Base-by-base conservation (phyloP, 1,140 invertebrate species). In the Drosophila burlai region DNA sequence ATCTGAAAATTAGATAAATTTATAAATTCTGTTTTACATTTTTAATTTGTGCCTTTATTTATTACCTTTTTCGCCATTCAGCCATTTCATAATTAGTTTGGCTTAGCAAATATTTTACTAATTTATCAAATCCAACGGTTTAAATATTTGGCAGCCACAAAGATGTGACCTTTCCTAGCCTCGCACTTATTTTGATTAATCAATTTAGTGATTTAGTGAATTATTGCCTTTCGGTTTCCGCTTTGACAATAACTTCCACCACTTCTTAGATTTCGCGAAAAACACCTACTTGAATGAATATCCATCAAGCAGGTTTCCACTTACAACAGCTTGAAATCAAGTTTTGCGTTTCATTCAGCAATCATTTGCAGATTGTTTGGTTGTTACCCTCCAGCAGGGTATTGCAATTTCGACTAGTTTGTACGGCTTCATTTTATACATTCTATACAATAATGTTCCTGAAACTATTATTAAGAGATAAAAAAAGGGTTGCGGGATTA, bases 321-420 rank as follows among this genome's bases (percentile, higher is more conserved):
- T 52, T 52, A 34, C 29, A 18, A 13, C 61, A 45, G 29, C 38
- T 50, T 63, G 36, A 29, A 63, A 74, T 52, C 71, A 74, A 83
- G 83, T 87, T 87, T 87, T 73, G 68, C 64, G 75, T 83, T 87
- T 87, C 83, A 87, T 84, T 89, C 72, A 74, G 43, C 63, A 55
- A 74, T 60, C 64, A 64, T 40, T 67, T 77, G 52, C 16, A 36
- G 69, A 52, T 62, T 71, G 72, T 58, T 72, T 43, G n/a, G 2
- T 50, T n/a, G 2, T n/a, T 31, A 18, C 5, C 5, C 26, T 7
- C 0, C 9, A 31, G 26, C 10, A 18, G 49, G 26, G 49, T 31
- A 31, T 13, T 13, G 3, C 3, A 31, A 18, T 18, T 52, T 18
- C 9, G 16, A 31, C 5, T 29, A 16, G 7, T 4, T 26, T 49